These are phyloP conservation scores for Ctenoplectra terminalis DNA, from an alignment of 1,140 invertebrate genomes.

Conservation along the genomic window DNA sequence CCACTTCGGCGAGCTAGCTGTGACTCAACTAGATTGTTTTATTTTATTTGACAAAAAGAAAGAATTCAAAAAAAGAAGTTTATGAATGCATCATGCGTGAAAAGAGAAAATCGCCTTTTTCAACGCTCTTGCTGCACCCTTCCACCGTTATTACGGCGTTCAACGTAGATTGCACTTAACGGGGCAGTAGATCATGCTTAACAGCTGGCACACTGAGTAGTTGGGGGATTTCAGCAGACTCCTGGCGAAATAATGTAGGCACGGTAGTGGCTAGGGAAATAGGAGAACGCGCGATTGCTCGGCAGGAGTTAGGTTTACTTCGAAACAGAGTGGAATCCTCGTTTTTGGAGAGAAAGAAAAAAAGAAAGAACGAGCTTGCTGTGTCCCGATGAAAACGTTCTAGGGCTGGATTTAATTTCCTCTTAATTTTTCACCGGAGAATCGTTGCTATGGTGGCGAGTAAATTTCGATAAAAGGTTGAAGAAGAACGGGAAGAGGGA, in stretches of 20 bases:
- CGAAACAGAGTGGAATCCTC: background rate
- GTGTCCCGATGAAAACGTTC: background rate
- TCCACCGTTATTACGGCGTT: background rate
- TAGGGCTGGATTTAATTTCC: slow-evolving; percentile 6
- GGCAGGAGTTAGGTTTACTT: background rate
- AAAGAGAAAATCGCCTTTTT: background rate
- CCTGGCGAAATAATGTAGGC: background rate
- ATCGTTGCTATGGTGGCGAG: too few relatives aligned
- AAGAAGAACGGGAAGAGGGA: too few relatives aligned
- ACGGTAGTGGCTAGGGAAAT: background rate
- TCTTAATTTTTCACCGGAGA: background rate
- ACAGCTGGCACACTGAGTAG: background rate
- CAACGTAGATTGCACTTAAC: background rate
- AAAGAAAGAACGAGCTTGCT: too few relatives aligned
- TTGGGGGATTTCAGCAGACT: background rate
- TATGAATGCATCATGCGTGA: too few relatives aligned
- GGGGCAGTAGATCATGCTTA: background rate
- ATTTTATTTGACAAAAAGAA: too few relatives aligned
- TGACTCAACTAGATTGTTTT: too few relatives aligned
- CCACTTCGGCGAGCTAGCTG: too few relatives aligned
- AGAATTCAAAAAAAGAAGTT: too few relatives aligned
- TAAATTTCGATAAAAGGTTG: background rate
- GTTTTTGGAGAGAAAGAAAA: background rate
- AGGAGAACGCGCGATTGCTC: background rate
- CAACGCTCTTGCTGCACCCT: background rate